Evolutionary conservation across 2,797 vertebrate genomes (phyloP).

Genomic region (Semotilus atromaculatus): DNA sequence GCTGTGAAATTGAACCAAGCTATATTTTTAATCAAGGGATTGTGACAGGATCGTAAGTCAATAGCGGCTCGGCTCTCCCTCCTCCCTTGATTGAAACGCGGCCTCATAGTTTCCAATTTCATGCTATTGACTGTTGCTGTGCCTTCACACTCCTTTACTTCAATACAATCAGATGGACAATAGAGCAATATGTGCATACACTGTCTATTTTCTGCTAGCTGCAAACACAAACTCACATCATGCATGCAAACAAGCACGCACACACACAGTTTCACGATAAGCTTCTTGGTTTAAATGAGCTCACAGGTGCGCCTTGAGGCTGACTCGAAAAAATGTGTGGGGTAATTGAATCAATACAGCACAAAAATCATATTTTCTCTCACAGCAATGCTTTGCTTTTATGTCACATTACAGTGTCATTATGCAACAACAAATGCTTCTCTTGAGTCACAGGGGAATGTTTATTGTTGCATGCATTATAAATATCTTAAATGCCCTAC

Average conservation of each 20-base stretch:
- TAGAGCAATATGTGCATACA: slow-evolving; percentile 39
- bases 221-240: slow-evolving; percentile 23
- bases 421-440: slow-evolving; percentile 27
- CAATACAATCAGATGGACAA: slow-evolving; percentile 51
- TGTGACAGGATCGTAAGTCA: slow-evolving; percentile 59
- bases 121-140: slow-evolving; percentile 55
- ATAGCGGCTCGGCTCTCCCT: slow-evolving; percentile 27
- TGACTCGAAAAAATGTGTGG: neutral
- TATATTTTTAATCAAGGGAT: slow-evolving; percentile 61
- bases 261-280: neutral
- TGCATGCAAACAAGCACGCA: slow-evolving; percentile 31
- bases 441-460: neutral
- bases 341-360: slow-evolving; percentile 45
- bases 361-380: slow-evolving; percentile 40
- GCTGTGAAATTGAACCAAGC: slow-evolving; percentile 57
- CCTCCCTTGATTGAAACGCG: slow-evolving; percentile 47
- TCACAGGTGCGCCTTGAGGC: slow-evolving; percentile 15
- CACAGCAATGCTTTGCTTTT: slow-evolving; percentile 19
- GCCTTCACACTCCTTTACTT: slow-evolving; percentile 47
- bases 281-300: slow-evolving; percentile 36
- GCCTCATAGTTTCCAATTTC: slow-evolving; percentile 58
- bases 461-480: slow-evolving; percentile 14
- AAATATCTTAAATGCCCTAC: neutral
- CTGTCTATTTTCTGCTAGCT: slow-evolving; percentile 41
- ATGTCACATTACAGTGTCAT: slow-evolving; percentile 22